A percentile compares a stretch with the other conserved stretches of the same genome.
These are phyloP conservation scores for Upupa epops DNA, from an alignment of 2,113 vertebrate genomes.

Conservation along the genomic window DNA sequence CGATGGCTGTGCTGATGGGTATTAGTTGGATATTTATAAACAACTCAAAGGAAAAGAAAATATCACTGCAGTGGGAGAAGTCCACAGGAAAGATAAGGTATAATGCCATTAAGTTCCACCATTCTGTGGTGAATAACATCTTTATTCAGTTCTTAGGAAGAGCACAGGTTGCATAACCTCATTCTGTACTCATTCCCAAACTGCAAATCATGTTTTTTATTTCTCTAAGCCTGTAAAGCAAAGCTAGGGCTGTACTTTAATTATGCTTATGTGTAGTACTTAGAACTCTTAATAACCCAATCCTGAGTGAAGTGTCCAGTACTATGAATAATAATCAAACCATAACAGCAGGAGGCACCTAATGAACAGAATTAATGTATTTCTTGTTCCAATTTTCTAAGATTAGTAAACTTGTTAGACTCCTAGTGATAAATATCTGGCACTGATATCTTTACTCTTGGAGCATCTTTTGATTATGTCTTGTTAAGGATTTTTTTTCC, in stretches of 20 bases:
- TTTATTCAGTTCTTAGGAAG: neutral
- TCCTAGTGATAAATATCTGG: neutral
- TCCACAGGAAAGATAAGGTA: neutral
- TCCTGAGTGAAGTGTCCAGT: constrained; percentile 26
- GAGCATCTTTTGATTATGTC: neutral
- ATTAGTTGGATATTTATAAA: neutral
- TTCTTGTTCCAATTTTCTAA: constrained; percentile 21
- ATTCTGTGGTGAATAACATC: neutral
- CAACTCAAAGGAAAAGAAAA: neutral
- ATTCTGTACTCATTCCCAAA: neutral
- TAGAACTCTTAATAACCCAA: constrained; percentile 38
- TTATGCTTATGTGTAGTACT: neutral
- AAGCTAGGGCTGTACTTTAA: constrained; percentile 8
- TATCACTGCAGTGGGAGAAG: neutral
- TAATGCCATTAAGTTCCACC: neutral
- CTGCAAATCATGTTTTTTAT: neutral
- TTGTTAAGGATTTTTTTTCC: neutral
- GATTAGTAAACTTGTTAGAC: constrained; percentile 47
- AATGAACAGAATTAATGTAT: constrained; percentile 50
- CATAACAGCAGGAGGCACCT: constrained; percentile 54
- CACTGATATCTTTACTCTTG: neutral
- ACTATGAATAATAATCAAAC: constrained; percentile 41
- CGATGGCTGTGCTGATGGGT: neutral
- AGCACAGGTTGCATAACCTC: neutral
- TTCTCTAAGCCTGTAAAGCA: neutral